phyloP scores from a whole-genome alignment of 2,797 vertebrate species.

The Acrossocheilus wenchowensis region DNA sequence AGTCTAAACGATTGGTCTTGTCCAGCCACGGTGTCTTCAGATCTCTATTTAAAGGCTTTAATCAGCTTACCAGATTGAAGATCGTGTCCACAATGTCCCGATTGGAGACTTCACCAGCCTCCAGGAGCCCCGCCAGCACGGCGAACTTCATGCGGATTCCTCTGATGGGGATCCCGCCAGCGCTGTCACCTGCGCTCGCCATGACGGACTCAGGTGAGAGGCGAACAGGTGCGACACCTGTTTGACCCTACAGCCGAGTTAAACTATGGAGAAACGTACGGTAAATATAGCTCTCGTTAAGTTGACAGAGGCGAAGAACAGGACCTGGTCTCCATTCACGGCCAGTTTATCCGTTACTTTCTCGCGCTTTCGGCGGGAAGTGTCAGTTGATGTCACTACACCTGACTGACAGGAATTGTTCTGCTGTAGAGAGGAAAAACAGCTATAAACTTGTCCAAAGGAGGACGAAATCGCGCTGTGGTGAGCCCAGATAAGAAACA shows the following conservation, averaged over 20 bases:
- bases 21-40: neutral
- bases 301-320: slow-evolving; percentile 58
- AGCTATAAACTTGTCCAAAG: slow-evolving; percentile 19
- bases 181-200: slow-evolving; percentile 83
- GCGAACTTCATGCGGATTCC: slow-evolving; percentile 97
- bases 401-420: slow-evolving; percentile 30
- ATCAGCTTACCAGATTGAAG: slow-evolving; percentile 96
- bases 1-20: neutral
- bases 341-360: slow-evolving; percentile 9
- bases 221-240: slow-evolving; percentile 75
- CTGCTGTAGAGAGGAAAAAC: slow-evolving; percentile 5
- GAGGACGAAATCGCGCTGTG: neutral
- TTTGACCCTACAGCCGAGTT: slow-evolving; percentile 69
- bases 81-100: slow-evolving; percentile 95
- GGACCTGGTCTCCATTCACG: slow-evolving; percentile 68
- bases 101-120: slow-evolving; percentile 94
- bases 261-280: slow-evolving; percentile 52
- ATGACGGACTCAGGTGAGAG: slow-evolving; percentile 75
- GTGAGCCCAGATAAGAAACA: neutral
- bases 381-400: slow-evolving; percentile 21
- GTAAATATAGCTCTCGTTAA: slow-evolving; percentile 61
- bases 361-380: neutral
- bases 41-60: slow-evolving; percentile 49
- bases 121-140: slow-evolving; percentile 89
- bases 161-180: slow-evolving; percentile 88